phyloP scores from a whole-genome alignment of 2,113 vertebrate species.

The Passer montanus region DNA sequence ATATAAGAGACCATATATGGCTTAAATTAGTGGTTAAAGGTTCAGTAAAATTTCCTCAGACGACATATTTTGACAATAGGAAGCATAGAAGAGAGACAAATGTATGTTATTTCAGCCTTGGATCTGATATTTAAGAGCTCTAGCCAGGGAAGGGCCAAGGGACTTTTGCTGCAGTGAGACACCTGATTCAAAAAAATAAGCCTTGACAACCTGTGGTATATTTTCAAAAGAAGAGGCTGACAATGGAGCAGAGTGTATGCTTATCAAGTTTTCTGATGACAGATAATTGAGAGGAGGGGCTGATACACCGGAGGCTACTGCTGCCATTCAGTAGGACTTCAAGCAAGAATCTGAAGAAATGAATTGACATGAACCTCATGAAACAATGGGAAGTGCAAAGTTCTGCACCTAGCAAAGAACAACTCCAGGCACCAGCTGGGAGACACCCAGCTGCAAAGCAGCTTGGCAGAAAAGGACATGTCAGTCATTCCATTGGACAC shows the following conservation, averaged over 20 bases:
- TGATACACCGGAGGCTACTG: not conserved
- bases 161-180: not conserved
- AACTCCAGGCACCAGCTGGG: accelerated
- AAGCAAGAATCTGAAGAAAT: not conserved
- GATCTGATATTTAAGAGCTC: not conserved
- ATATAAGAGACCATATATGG: not conserved
- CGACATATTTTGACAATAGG: not conserved
- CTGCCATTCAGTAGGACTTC: not conserved
- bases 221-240: not conserved
- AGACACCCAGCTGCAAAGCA: not conserved
- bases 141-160: not conserved
- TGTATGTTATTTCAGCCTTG: not conserved
- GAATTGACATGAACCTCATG: not conserved
- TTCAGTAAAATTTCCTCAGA: not conserved
- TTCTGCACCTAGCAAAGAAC: not conserved
- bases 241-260: not conserved
- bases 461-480: not conserved
- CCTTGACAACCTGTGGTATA: not conserved
- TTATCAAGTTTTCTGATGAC: not conserved
- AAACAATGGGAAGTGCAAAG: not conserved
- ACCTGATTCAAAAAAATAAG: not conserved
- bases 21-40: not conserved
- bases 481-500: not conserved
- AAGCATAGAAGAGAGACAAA: not conserved
- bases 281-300: not conserved